phyloP scores from a whole-genome alignment of 2,113 vertebrate genomes.

The Sturnira hondurensis region DNA sequence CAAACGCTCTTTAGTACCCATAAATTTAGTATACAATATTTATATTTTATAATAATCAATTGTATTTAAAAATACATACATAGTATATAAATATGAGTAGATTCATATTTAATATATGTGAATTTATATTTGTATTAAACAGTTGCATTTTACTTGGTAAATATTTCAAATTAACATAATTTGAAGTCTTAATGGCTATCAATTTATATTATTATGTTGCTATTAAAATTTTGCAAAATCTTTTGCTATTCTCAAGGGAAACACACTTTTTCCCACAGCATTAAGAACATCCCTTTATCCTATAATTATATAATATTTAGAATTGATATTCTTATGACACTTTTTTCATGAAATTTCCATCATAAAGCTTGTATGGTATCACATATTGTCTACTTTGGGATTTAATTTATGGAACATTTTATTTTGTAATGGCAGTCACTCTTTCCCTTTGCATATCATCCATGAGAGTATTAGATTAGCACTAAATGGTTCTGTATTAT shows the following conservation, averaged over 20 bases:
- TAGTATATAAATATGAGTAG: not conserved
- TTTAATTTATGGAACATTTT: not conserved
- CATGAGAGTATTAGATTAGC: not conserved
- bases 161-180: conserved; percentile 19
- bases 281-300: not conserved
- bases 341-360: not conserved
- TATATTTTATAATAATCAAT: not conserved
- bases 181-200: not conserved
- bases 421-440: not conserved
- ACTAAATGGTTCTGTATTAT: conserved; percentile 1
- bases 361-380: not conserved
- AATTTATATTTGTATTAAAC: not conserved
- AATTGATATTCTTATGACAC: not conserved
- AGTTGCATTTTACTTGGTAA: not conserved
- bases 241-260: not conserved
- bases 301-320: not conserved
- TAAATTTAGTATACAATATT: not conserved
- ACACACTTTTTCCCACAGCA: not conserved
- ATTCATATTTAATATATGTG: not conserved
- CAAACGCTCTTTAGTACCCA: not conserved
- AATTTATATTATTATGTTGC: not conserved
- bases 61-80: not conserved
- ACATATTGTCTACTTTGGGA: not conserved
- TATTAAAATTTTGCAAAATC: not conserved
- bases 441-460: not conserved